Base-by-base conservation (phyloP, 2,888 invertebrate species). In the Corbicula japonica region DNA sequence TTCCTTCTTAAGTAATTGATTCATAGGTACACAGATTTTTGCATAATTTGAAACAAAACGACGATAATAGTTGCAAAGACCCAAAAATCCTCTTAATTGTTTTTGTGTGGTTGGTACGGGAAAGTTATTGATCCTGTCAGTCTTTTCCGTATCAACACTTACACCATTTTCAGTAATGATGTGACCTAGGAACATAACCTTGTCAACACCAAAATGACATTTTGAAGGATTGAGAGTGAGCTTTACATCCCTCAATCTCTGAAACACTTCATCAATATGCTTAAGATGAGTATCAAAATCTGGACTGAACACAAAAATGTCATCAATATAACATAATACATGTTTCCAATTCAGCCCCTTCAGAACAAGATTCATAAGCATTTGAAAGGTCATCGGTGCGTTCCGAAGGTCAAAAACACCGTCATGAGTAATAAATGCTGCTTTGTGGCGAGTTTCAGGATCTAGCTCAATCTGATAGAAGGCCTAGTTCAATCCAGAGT, bases 11-110 rank as follows among this genome's bases (percentile, higher is more conserved):
- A 74, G 26, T 34, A 66, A 23, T 8, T 38, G 32, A 81, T 66
- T 65, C 41, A 84, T 66, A 26, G 85, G 83, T 23, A 61, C 61
- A 54, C 77, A 71, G 15, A 84, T 80, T 32, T 68, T 77, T 0
- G 76, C 44, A 69, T 66, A 84, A 23, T 68, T 79, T 26, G 12
- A 10, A 6, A 52, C 52, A 52, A 52, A 52, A 6, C 52, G 23
- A 4, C 28, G 52, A 26, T 52, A 52, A 26, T 52, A 46, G 28
- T 52, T 82, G 10, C 76, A 75, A n/a, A 83, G 61, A 3, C 84
- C 85, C 12, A 86, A 44, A 66, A 85, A 85, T 23, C 70, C 69
- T 38, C 76, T 41, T 15, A 82, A 52, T 41, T 41, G 41, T 8
- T 8, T 41, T 41, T 8, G 15, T 8, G 41, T 8, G 41, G 15